Evolutionary conservation across 2,888 invertebrate genomes (phyloP), one percentile per base, ranked within the genome.

Genomic region (Pteria penguin): DNA sequence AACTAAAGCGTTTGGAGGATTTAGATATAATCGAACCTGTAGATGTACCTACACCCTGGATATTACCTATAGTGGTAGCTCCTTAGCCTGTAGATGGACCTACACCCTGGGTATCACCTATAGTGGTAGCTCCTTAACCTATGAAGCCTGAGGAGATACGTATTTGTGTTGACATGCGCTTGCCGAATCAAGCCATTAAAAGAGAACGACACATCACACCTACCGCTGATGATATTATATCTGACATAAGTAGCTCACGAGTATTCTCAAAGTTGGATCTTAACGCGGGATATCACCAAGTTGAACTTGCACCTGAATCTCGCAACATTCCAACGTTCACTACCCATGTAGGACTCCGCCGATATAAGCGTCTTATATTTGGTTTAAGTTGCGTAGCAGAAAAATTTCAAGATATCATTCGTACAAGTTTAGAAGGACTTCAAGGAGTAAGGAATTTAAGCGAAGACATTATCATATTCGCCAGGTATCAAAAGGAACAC

Each of bases 1-100:
- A 87, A 67, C 66, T 86, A 18, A 69, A 84, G 54, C 67, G 77
- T n/a, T 75, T 84, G 8, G 73, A 81, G 57, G 69, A 79, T 18
- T 54, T 78, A n/a, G 86, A 83, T 61, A 79, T 87, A 26, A 87
- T 88, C 24, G 87, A 87, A 58, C 71, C 65, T 52, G 83, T 85
- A 27, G 78, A 73, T 60, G n/a, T n/a, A n/a, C n/a, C n/a, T n/a
- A n/a, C n/a, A n/a, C n/a, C n/a, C n/a, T n/a, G n/a, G n/a, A n/a
- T n/a, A n/a, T n/a, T n/a, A n/a, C n/a, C n/a, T n/a, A n/a, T n/a
- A n/a, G n/a, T n/a, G n/a, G n/a, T n/a, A n/a, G n/a, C n/a, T n/a
- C n/a, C n/a, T n/a, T n/a, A n/a, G n/a, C n/a, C n/a, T n/a, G n/a
- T n/a, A n/a, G n/a, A n/a, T n/a, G 87, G 83, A 2, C 82, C 83